Conservation (phyloP, 1,140 invertebrate genomes). For the Helicorthomorpha holstii region DNA sequence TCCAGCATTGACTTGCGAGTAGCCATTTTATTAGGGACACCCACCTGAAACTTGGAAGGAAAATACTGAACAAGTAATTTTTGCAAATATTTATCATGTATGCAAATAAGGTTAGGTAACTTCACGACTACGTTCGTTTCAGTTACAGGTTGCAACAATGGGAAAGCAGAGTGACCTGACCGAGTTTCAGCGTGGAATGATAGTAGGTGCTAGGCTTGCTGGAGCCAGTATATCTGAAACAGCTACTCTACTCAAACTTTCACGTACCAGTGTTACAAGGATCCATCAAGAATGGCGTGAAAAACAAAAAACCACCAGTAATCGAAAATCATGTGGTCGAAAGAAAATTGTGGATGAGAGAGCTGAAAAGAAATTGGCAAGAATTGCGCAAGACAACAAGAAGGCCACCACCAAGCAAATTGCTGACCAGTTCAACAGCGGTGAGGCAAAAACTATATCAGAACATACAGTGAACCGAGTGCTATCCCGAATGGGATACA, state of each 20-base stretch:
- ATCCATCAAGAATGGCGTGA: neutral
- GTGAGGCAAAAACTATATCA: too few species aligned
- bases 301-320: neutral
- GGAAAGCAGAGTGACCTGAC: constrained; percentile 2
- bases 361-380: constrained; percentile 1
- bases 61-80: too few species aligned
- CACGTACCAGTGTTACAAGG: neutral
- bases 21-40: too few species aligned
- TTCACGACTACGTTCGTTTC: too few species aligned
- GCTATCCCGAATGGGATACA: too few species aligned
- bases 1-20: too few species aligned
- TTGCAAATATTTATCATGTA: too few species aligned
- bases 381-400: neutral
- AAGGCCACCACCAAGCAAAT: neutral
- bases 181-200: constrained; percentile 5
- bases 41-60: too few species aligned
- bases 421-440: too few species aligned
- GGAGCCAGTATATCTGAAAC: neutral
- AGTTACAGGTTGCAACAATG: neutral
- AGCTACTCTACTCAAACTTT: neutral
- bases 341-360: neutral
- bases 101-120: too few species aligned
- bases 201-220: constrained; percentile 2
- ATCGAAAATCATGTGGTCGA: neutral
- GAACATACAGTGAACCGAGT: too few species aligned